Evolutionary conservation across 2,888 invertebrate genomes (phyloP).

Genomic region (Cosmopolites sordidus): DNA sequence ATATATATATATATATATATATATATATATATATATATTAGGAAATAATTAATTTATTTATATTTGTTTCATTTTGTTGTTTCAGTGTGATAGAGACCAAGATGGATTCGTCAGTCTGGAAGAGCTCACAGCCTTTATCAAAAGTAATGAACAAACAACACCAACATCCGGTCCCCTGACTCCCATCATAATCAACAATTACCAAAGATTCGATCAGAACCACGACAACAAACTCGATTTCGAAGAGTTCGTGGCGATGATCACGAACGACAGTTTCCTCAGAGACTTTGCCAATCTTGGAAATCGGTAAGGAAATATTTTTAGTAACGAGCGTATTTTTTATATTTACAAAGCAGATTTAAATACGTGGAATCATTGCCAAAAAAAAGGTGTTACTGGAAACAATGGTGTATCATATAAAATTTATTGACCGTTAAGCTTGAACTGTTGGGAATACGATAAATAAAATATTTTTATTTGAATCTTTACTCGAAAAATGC

Average conservation of each 20-base stretch:
- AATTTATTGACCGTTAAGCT: not conserved
- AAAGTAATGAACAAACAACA: conserved; percentile 54
- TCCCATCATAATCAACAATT: conserved; percentile 55
- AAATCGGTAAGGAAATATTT: conserved; percentile 46
- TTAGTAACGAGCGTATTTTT: no score
- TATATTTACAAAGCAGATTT: no score
- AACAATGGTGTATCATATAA: not conserved
- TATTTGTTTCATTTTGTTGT: conserved; percentile 31
- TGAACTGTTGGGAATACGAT: no score
- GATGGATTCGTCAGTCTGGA: conserved; percentile 66
- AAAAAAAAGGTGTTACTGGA: not conserved
- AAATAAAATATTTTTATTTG: no score
- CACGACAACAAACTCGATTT: conserved; percentile 65
- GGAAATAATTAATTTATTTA: no score
- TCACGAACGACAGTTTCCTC: conserved; percentile 56
- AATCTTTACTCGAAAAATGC: no score
- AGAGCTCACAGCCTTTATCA: conserved; percentile 62
- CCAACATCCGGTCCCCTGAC: conserved; percentile 58
- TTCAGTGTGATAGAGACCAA: conserved; percentile 66
- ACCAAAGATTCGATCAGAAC: conserved; percentile 61
- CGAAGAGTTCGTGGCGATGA: conserved; percentile 68
- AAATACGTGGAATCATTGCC: no score
- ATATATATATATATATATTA: no score
- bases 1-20: no score
- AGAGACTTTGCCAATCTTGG: conserved; percentile 33